Conservation (phyloP, 2,113 vertebrate genomes). For the Myrmecobius fasciatus region DNA sequence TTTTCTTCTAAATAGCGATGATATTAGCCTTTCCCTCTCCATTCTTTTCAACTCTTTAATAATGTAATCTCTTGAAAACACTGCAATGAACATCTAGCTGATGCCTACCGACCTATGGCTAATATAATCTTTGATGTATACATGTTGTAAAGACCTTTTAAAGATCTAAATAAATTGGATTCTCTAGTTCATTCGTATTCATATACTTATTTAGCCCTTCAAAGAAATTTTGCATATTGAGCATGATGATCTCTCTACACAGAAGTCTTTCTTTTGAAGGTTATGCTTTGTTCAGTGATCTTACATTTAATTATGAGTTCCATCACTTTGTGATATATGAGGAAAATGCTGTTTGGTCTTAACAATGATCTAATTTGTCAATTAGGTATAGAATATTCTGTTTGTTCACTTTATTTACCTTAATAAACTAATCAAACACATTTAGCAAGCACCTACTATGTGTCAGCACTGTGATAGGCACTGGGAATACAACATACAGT, state of each 20-base stretch:
- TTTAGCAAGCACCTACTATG: background rate
- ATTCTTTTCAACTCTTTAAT: background rate
- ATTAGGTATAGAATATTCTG: constrained; percentile 15
- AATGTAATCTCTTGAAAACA: background rate
- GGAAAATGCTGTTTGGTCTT: background rate
- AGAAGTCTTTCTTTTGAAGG: background rate
- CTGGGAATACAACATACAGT: background rate
- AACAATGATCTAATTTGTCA: background rate
- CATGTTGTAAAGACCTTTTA: constrained; percentile 3
- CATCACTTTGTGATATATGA: background rate
- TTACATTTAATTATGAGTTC: background rate
- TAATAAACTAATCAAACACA: background rate
- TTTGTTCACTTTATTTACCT: constrained; percentile 23
- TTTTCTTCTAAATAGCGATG: background rate
- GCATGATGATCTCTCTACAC: background rate
- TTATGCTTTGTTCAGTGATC: background rate
- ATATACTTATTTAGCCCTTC: constrained; percentile 49
- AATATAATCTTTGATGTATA: background rate
- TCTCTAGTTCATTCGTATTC: background rate
- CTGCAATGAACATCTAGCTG: background rate
- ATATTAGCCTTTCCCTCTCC: background rate
- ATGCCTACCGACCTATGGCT: too few relatives aligned
- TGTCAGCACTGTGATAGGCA: too few relatives aligned
- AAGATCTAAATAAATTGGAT: constrained; percentile 48
- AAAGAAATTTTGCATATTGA: constrained; percentile 25